phyloP scores from a whole-genome alignment of 2,797 vertebrate genomes.

The Tadarida brasiliensis region DNA sequence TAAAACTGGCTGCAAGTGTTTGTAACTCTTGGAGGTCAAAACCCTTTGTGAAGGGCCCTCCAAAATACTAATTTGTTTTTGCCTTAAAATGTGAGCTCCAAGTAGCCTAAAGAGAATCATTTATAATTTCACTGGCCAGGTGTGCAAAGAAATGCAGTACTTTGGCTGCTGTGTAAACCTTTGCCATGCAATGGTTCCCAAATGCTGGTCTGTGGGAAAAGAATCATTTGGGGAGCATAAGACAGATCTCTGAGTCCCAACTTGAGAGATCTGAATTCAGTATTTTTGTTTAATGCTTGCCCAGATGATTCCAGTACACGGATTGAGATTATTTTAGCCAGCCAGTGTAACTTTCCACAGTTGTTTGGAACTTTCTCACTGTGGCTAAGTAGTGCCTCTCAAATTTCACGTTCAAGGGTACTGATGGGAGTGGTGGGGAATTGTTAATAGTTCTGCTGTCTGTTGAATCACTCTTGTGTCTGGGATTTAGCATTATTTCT shows the following conservation, averaged over 20 bases:
- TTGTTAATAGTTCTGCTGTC: background rate
- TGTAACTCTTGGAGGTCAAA: background rate
- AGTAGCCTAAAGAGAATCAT: background rate
- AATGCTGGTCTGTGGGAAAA: background rate
- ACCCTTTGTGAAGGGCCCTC: background rate
- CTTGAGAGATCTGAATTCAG: background rate
- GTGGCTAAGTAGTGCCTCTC: background rate
- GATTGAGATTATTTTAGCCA: background rate
- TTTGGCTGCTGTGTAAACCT: background rate
- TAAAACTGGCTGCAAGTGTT: background rate
- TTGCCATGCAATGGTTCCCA: background rate
- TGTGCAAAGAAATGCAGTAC: background rate
- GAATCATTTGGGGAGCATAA: background rate
- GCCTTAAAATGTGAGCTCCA: background rate
- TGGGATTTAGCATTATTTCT: background rate
- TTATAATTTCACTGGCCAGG: background rate
- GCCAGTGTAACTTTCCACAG: background rate
- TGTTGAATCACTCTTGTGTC: background rate
- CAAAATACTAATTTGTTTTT: slow-evolving; percentile 17
- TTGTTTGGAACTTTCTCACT: slow-evolving; percentile 28
- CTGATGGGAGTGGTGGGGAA: background rate
- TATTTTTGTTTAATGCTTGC: background rate
- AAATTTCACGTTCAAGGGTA: background rate
- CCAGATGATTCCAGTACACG: background rate
- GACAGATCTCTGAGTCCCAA: background rate